These are phyloP conservation scores for Bubo bubo DNA, from an alignment of 2,113 vertebrate species.

Conservation along the genomic window DNA sequence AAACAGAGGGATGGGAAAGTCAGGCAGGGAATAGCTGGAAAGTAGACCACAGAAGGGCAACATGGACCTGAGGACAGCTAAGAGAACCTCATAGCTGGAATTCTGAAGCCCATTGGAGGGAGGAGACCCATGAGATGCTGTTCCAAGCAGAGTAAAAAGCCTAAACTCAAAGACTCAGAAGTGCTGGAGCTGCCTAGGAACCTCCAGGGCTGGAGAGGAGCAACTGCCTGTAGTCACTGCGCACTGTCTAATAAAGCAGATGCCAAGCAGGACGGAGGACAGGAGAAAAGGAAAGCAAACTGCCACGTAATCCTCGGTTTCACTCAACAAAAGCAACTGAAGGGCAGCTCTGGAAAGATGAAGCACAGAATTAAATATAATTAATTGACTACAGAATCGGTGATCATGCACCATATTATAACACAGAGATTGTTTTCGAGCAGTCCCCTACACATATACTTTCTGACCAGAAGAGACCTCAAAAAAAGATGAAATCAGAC, in stretches of 20 bases:
- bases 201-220: background rate
- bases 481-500: background rate
- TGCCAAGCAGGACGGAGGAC: background rate
- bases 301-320: background rate
- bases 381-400: background rate
- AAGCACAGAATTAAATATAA: background rate
- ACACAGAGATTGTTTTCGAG: background rate
- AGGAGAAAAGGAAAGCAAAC: background rate
- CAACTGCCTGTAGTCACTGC: background rate
- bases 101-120: background rate
- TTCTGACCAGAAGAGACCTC: background rate
- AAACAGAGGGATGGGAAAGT: background rate
- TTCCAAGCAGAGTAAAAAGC: background rate
- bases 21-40: background rate
- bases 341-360: background rate
- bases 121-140: background rate
- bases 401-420: background rate
- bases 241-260: background rate
- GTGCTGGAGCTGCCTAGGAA: background rate
- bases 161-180: background rate
- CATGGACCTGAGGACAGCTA: background rate
- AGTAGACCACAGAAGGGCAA: background rate
- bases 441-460: background rate
- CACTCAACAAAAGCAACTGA: conserved; percentile 4
- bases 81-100: background rate